phyloP scores from a whole-genome alignment of 1,140 invertebrate genomes.

The Heliconius himera region DNA sequence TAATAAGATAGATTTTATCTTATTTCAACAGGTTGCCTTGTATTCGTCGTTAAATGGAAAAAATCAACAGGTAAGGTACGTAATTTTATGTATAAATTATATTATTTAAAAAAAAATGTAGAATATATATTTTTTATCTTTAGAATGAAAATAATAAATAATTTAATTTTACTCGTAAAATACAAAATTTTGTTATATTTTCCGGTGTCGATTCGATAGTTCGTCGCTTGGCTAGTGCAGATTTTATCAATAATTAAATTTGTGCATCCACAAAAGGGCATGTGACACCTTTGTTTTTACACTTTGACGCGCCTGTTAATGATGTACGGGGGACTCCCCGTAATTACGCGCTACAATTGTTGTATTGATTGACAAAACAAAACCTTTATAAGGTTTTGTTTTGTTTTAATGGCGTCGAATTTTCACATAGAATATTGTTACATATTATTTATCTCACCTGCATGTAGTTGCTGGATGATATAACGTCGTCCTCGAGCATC shows the following conservation, averaged over 20 bases:
- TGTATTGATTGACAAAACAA: background rate
- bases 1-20: conserved; percentile 83
- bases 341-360: background rate
- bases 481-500: conserved; percentile 97
- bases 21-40: conserved; percentile 98
- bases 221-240: background rate
- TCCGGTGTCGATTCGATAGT: background rate
- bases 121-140: no score
- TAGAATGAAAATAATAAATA: no score
- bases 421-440: background rate
- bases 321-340: background rate
- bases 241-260: background rate
- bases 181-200: background rate
- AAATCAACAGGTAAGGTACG: conserved; percentile 98
- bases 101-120: background rate
- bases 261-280: background rate
- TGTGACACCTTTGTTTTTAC: conserved; percentile 1
- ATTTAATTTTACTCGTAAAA: background rate
- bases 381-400: no score
- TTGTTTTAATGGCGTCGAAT: background rate
- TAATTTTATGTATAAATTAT: background rate
- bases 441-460: conserved; percentile 63
- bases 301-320: background rate
- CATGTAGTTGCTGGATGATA: conserved; percentile 93
- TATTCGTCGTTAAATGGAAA: conserved; percentile 98